These are phyloP conservation scores for Drosophila guanche DNA, from an alignment of 1,140 invertebrate species.

Conservation along the genomic window DNA sequence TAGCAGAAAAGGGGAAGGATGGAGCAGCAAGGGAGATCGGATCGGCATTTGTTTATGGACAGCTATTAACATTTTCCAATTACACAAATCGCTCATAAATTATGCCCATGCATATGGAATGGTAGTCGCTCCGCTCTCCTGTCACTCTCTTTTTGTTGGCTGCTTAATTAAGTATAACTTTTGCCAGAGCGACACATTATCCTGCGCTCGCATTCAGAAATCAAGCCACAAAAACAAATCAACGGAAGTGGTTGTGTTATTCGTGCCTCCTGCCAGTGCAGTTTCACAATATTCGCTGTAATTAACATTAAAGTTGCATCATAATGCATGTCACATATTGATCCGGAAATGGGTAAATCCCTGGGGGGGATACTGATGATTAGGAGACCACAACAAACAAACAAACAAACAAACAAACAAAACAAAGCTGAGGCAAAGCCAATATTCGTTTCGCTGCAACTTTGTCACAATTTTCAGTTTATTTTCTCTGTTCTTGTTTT, in stretches of 20 bases:
- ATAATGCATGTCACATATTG: slow-evolving; percentile 60
- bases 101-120: slow-evolving; percentile 68
- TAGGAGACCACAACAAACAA: slow-evolving; percentile 16
- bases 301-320: slow-evolving; percentile 70
- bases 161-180: slow-evolving; percentile 75
- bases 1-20: slow-evolving; percentile 57
- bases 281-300: slow-evolving; percentile 69
- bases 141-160: slow-evolving; percentile 39
- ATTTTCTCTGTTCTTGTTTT: slow-evolving; percentile 1
- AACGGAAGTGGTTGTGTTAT: slow-evolving; percentile 62
- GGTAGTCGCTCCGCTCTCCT: slow-evolving; percentile 10
- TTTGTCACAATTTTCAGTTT: slow-evolving; percentile 34
- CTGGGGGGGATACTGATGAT: slow-evolving; percentile 11
- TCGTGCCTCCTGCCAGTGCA: slow-evolving; percentile 5
- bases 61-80: slow-evolving; percentile 73
- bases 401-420: slow-evolving; percentile 36
- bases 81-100: slow-evolving; percentile 78
- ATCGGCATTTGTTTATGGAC: slow-evolving; percentile 71
- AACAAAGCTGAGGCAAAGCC: slow-evolving; percentile 4
- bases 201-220: slow-evolving; percentile 45
- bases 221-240: slow-evolving; percentile 74
- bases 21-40: slow-evolving; percentile 54
- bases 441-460: slow-evolving; percentile 33
- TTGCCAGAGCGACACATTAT: not conserved
- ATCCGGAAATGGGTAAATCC: slow-evolving; percentile 63